phyloP scores from a whole-genome alignment of 2,888 invertebrate genomes.

The Acronicta alni region DNA sequence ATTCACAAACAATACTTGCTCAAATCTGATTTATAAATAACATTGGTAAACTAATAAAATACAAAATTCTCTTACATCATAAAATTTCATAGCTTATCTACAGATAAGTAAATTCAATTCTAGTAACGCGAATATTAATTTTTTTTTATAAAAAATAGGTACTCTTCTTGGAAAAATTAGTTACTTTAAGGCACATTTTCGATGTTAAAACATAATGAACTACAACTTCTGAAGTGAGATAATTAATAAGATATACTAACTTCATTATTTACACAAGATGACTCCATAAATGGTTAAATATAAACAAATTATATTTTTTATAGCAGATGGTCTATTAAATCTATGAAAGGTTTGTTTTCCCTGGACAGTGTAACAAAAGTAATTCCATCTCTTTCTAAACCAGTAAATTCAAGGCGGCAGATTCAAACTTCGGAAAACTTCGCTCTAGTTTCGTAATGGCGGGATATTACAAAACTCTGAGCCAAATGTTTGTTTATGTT shows the following conservation, averaged over 20 bases:
- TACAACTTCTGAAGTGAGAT: neutral
- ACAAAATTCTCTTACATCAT: too few relatives aligned
- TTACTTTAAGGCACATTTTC: neutral
- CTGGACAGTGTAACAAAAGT: slow-evolving; percentile 56
- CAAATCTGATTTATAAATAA: too few relatives aligned
- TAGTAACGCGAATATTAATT: too few relatives aligned
- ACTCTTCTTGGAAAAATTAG: too few relatives aligned
- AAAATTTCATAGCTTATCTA: too few relatives aligned
- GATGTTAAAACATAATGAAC: neutral
- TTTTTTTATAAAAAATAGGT: too few relatives aligned
- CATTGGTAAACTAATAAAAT: too few relatives aligned
- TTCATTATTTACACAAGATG: neutral
- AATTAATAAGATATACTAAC: neutral
- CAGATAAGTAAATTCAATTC: too few relatives aligned
- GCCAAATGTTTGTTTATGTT: slow-evolving; percentile 32
- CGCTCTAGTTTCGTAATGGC: slow-evolving; percentile 62
- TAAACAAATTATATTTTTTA: neutral
- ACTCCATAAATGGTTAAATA: neutral
- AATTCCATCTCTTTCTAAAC: slow-evolving; percentile 72
- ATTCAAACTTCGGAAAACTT: slow-evolving; percentile 72
- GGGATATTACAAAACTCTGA: slow-evolving; percentile 71
- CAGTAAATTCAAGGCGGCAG: slow-evolving; percentile 67
- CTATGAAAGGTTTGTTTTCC: slow-evolving; percentile 48
- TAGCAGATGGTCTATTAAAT: slow-evolving; percentile 13
- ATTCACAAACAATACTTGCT: too few relatives aligned